Percentiles rank a stretch among this genome's conserved stretches.
phyloP scores from a whole-genome alignment of 2,888 invertebrate species.

The Elegia similella region DNA sequence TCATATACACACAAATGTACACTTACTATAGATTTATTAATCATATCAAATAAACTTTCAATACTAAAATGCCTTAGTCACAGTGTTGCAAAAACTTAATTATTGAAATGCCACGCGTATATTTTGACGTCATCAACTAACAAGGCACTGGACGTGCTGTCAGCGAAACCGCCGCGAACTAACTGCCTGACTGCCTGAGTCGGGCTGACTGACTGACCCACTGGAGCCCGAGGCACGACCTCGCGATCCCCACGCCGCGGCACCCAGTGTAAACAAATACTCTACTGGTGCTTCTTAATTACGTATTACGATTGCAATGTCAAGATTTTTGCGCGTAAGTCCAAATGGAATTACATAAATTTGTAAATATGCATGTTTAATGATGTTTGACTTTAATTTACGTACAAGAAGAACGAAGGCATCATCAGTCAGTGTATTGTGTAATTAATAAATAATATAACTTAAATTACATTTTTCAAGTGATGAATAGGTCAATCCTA shows the following conservation, averaged over 20 bases:
- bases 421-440: too few species aligned
- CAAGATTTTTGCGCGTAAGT: not conserved
- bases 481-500: too few species aligned
- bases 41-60: not conserved
- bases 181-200: not conserved
- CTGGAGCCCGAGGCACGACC: not conserved
- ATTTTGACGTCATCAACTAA: not conserved
- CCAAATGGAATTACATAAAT: not conserved
- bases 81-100: not conserved
- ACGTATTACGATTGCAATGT: constrained; percentile 12
- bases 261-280: constrained; percentile 13
- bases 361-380: not conserved
- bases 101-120: constrained; percentile 4
- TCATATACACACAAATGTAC: not conserved
- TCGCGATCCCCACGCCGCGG: constrained; percentile 7
- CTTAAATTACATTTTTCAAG: too few species aligned
- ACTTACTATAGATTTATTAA: not conserved
- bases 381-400: too few species aligned
- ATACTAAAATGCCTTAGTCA: constrained; percentile 1
- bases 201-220: constrained; percentile 1
- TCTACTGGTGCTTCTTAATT: constrained; percentile 21
- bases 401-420: too few species aligned
- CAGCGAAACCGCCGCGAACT: constrained; percentile 2
- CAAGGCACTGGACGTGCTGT: not conserved
- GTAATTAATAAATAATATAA: too few species aligned